Base-by-base conservation (phyloP, 2,888 invertebrate genomes). In the Spatulosminthurus flaviceps region DNA sequence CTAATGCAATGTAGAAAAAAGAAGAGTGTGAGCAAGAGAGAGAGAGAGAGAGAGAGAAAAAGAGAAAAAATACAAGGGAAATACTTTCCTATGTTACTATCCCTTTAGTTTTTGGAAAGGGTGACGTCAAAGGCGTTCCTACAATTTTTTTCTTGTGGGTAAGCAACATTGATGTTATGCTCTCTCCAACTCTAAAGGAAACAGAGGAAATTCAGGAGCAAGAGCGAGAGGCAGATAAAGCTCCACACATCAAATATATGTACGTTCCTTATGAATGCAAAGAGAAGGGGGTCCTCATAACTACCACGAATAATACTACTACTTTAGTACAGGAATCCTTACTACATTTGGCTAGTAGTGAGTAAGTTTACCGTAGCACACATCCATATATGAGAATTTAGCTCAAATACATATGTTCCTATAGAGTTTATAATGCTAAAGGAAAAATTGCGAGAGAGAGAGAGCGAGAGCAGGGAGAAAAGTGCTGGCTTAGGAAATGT, bases 91-190 rank as follows among this genome's bases (percentile, higher is more conserved):
- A 22, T 71, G 29, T 34, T n/a, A n/a, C 70, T 70, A 11, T 28
- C 34, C 22, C 4, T 41, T 21, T 24, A 34, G 29, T 43, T 29
- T 60, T 74, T 76, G 41, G 42, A 21, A 28, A 77, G 77, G 75
- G 75, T 80, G 80, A 80, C 80, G 80, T 80, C 80, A 80, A 80
- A 80, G 78, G 78, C 77, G 80, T 77, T 77, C 73, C 72, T 78
- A 34, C 60, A 74, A n/a, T 51, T 70, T 78, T 77, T 67, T 71
- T 64, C 66, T 67, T 51, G 42, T 43, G 67, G 70, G 78, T 43
- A 69, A n/a, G 67, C 78, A 79, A 67, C 78, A 74, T 72, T 78
- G 67, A 60, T 74, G 51, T 64, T 77, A 29, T 69, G 60, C 24
- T 71, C 43, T 42, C 21, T 72, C 16, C 64, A 4, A 19, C n/a